Conservation (phyloP, 2,888 invertebrate species). For the Calameuta pallipes region DNA sequence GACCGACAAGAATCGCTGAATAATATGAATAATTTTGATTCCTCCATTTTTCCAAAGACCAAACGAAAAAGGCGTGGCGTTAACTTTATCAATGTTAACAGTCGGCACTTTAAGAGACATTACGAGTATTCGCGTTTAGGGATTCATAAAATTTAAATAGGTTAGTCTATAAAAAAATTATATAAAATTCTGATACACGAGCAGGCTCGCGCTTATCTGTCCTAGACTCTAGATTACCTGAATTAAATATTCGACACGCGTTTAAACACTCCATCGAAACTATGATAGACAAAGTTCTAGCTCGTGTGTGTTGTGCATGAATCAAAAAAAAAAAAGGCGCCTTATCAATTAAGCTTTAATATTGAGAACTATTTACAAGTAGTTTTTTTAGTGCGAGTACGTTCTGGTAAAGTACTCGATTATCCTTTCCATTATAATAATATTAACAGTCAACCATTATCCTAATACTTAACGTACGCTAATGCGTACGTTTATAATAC, state of each 20-base stretch:
- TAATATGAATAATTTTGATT: not conserved
- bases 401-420: not conserved
- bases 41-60: not conserved
- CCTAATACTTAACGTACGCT: not conserved
- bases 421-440: not conserved
- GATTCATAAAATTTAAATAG: not conserved
- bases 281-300: not conserved
- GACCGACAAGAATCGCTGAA: not conserved
- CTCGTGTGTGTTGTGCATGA: not conserved
- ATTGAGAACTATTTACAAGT: not conserved
- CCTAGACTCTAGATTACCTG: not conserved
- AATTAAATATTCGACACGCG: not conserved
- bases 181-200: not conserved
- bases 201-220: not conserved
- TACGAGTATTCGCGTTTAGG: not conserved
- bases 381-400: not conserved
- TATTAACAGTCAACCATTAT: not conserved
- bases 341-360: not conserved
- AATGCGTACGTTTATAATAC: not conserved
- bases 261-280: not conserved
- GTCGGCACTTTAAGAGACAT: not conserved
- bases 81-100: not conserved
- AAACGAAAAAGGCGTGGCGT: not conserved
- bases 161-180: not conserved
- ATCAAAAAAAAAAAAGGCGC: not conserved